A percentile compares a stretch with the other conserved stretches of the same genome.
Evolutionary conservation across 1,140 invertebrate genomes (phyloP).

Genomic region (Temnothorax longispinosus): DNA sequence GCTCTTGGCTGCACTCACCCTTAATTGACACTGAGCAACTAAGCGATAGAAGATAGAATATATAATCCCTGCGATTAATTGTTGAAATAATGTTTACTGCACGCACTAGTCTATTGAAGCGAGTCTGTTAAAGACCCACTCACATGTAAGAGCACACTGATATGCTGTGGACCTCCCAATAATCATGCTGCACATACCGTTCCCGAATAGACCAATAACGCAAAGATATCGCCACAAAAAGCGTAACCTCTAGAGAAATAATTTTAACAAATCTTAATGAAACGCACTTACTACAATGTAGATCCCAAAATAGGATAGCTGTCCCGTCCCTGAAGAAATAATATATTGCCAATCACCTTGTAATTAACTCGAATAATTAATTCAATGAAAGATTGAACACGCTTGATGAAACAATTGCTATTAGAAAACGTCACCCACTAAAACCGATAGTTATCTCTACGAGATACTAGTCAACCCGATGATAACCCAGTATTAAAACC

Average conservation of each 20-base stretch:
- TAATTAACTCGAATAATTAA: constrained; percentile 49
- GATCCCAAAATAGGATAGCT: constrained; percentile 20
- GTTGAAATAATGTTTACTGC: constrained; percentile 25
- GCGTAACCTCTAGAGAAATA: background rate
- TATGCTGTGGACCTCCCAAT: constrained; percentile 44
- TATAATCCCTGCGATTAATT: constrained; percentile 39
- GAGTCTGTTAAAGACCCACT: constrained; percentile 32
- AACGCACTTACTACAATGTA: background rate
- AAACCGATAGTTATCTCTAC: background rate
- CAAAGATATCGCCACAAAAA: background rate
- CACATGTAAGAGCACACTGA: background rate
- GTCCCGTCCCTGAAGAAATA: constrained; percentile 22
- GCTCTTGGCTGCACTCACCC: constrained; percentile 67
- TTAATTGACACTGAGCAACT: constrained; percentile 41
- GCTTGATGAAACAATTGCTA: constrained; percentile 10
- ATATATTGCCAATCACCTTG: background rate
- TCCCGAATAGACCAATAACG: background rate
- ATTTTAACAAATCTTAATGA: constrained; percentile 13
- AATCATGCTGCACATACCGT: constrained; percentile 36
- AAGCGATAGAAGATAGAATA: constrained; percentile 21
- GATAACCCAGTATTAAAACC: constrained; percentile 17
- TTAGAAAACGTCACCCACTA: background rate
- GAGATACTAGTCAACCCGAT: background rate
- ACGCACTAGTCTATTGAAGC: constrained; percentile 49
- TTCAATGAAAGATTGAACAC: constrained; percentile 12